Evolutionary conservation across 2,888 invertebrate species (phyloP).

Genomic region (Peribatodes rhomboidaria): DNA sequence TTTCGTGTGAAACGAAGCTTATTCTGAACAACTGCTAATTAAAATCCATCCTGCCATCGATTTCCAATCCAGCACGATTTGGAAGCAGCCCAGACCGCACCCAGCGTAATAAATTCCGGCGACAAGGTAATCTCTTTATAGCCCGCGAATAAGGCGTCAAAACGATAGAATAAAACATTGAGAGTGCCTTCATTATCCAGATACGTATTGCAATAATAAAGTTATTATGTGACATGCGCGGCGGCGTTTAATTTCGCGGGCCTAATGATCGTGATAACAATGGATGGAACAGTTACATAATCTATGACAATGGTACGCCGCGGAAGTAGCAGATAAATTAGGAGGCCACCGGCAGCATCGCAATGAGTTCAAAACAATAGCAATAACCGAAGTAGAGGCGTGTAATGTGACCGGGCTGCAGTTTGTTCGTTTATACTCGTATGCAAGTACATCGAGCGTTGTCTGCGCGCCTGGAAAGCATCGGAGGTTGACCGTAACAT

Average conservation of each 20-base stretch:
- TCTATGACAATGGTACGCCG: constrained; percentile 47
- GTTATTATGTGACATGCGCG: constrained; percentile 37
- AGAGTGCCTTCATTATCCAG: constrained; percentile 46
- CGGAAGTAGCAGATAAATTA: constrained; percentile 67
- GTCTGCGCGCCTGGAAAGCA: constrained; percentile 24
- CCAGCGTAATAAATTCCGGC: constrained; percentile 44
- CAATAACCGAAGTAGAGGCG: constrained; percentile 48
- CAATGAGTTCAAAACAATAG: constrained; percentile 63
- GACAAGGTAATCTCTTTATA: constrained; percentile 46
- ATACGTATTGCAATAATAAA: constrained; percentile 43
- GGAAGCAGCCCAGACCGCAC: constrained; percentile 45
- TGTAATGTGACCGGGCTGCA: constrained; percentile 39
- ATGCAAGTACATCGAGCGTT: constrained; percentile 30
- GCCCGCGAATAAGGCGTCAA: constrained; percentile 42
- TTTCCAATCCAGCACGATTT: constrained; percentile 44
- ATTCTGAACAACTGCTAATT: constrained; percentile 28
- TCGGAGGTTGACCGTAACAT: constrained; percentile 27
- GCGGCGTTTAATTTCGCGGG: constrained; percentile 51
- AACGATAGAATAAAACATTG: constrained; percentile 37
- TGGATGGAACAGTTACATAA: constrained; percentile 49
- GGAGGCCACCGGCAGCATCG: constrained; percentile 60
- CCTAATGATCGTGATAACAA: constrained; percentile 67
- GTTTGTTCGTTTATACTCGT: constrained; percentile 15
- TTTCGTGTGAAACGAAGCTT: constrained; percentile 28
- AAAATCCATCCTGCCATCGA: constrained; percentile 40